Conservation (phyloP, 2,888 invertebrate species). For the Ennomos quercinarius region DNA sequence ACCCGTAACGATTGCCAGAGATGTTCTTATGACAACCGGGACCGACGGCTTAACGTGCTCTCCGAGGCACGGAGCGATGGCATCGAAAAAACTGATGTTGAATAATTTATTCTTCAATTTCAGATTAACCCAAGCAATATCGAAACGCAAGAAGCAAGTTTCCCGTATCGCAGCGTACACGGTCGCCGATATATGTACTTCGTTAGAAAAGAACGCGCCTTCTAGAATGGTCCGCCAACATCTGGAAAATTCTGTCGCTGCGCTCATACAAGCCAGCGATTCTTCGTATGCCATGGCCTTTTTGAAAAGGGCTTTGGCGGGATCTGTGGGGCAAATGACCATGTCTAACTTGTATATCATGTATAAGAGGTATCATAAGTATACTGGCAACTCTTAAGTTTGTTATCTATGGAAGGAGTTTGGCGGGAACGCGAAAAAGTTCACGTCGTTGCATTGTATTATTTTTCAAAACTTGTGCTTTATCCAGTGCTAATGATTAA, state of each 20-base stretch:
- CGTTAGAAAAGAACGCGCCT: constrained; percentile 65
- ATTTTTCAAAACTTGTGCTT: too few species aligned
- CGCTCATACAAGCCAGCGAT: constrained; percentile 71
- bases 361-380: constrained; percentile 81
- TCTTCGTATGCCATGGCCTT: constrained; percentile 72
- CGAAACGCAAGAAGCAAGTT: constrained; percentile 73
- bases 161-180: constrained; percentile 75
- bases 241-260: constrained; percentile 69
- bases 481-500: too few species aligned
- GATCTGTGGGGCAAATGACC: constrained; percentile 68
- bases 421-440: too few species aligned
- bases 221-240: constrained; percentile 68
- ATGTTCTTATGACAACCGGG: too few species aligned
- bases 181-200: constrained; percentile 71
- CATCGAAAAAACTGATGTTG: too few species aligned
- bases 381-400: constrained; percentile 71
- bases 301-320: constrained; percentile 68
- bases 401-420: too few species aligned
- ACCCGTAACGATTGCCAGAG: too few species aligned
- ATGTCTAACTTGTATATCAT: constrained; percentile 72
- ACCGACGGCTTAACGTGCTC: too few species aligned
- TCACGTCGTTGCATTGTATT: too few species aligned
- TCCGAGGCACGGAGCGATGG: too few species aligned
- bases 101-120: constrained; percentile 8
- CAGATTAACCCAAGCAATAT: constrained; percentile 76